Base-by-base conservation (phyloP, 2,888 invertebrate species). In the Endomychus coccineus region DNA sequence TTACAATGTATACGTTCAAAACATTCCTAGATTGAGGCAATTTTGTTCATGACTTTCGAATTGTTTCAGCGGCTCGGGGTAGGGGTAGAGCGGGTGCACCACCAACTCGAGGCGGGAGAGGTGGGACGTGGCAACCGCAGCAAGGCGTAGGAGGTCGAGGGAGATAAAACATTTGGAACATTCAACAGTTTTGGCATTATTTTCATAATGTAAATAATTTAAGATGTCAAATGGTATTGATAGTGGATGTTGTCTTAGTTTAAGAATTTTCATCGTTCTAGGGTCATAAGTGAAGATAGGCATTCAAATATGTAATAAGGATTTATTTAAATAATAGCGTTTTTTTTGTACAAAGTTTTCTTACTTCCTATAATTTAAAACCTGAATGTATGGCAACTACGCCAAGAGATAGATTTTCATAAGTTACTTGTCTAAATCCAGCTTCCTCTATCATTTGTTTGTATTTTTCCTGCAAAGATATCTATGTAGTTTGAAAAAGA, bases 371-470 rank as follows among this genome's bases (percentile, higher is more conserved):
- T 47, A 91, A 68, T 69, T 96, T 97, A 64, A 89, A 94, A 16
- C 91, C 96, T 0, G 91, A 91, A 67, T 98, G 97, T 60, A 99
- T 94, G 27, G 95, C 84, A 42, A 89, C 88, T 3, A 94, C 74
- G 1, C 98, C 98, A 55, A 87, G 80, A 2, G 86, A 83, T 37
- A 97, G 69, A 69, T 97, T 95, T 67, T 91, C 89, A 62, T 90
- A 92, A 0, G 76, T 74, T 0, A 91, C 94, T 56, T 80, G 74
- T 24, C 79, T 69, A 67, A 98, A 98, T 4, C 97, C 97, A 1
- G 91, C 88, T 16, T 77, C 69, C 59, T 83, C 77, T 31, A 99
- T 94, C 86, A 97, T 88, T 2, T 62, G 51, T 60, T 86, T 81
- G 67, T 96, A 96, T 31, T 77, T 77, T 42, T 88, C 84, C 80